phyloP scores from a whole-genome alignment of 1,140 invertebrate genomes.

The Tetramorium simillimum region DNA sequence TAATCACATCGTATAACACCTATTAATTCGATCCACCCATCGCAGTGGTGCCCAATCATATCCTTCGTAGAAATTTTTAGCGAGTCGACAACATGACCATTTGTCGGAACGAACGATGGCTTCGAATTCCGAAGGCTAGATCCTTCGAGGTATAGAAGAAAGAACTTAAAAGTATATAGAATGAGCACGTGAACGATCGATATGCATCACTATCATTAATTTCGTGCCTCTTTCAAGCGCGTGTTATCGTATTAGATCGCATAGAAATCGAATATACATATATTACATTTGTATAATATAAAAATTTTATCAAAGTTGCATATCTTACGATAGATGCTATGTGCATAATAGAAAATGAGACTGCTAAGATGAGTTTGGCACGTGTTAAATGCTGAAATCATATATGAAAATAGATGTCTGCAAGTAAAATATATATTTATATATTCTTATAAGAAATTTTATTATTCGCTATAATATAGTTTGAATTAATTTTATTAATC shows the following conservation, averaged over 20 bases:
- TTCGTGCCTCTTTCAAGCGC: slow-evolving; percentile 27
- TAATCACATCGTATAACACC: slow-evolving; percentile 73
- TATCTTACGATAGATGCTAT: slow-evolving; percentile 16
- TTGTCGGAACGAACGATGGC: slow-evolving; percentile 67
- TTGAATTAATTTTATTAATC: slow-evolving; percentile 25
- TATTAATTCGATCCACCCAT: slow-evolving; percentile 67
- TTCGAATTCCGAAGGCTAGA: slow-evolving; percentile 20
- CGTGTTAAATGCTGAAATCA: background rate
- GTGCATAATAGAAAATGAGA: slow-evolving; percentile 3
- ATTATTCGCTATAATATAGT: background rate
- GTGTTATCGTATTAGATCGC: background rate
- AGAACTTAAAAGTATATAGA: background rate
- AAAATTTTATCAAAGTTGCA: slow-evolving; percentile 49
- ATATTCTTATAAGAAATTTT: slow-evolving; percentile 30
- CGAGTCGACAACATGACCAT: slow-evolving; percentile 47
- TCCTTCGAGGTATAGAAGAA: background rate
- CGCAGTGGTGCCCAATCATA: slow-evolving; percentile 64
- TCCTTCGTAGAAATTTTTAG: slow-evolving; percentile 66
- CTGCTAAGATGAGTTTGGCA: background rate
- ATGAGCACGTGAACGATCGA: background rate
- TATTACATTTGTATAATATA: slow-evolving; percentile 27
- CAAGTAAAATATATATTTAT: slow-evolving; percentile 20
- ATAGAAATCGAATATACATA: slow-evolving; percentile 13
- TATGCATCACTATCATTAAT: slow-evolving; percentile 14
- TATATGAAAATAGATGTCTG: background rate